Evolutionary conservation across 2,888 invertebrate genomes (phyloP), one percentile per base, ranked within the genome.

Genomic region (Steinernema scapterisci): DNA sequence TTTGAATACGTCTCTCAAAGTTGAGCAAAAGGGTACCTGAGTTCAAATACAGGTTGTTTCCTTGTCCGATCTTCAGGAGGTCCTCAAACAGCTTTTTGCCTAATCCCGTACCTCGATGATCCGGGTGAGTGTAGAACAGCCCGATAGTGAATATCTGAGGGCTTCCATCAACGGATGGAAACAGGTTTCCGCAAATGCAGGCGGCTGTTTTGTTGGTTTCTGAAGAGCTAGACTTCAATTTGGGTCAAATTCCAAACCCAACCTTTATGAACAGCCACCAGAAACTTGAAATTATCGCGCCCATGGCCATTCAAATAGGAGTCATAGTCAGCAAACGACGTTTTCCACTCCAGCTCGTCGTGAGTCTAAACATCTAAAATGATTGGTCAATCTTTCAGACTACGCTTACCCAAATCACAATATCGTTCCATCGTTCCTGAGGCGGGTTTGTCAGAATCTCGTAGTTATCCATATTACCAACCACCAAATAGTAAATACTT

Each of bases 51-150:
- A 54, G 3, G 16, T 54, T 54, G 23, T 23, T 23, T 25, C 1
- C 23, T 23, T 54, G 3, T 6, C n/a, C 19, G 6, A 21, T 54
- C 6, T 6, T 21, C 6, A 23, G 6, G 54, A 54, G 54, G 23
- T 54, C n/a, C 7, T 25, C 25, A 16, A 54, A 54, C 23, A 54
- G 21, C 21, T 54, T 54, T 16, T 25, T 9, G 13, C 54, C 54
- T 3, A 54, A 25, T 25, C 54, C 54, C 3, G 6, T 23, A 5
- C 23, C 21, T 5, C 54, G 54, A 23, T 54, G 54, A 5, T 21
- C 54, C 11, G 54, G 54, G 25, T 54, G 54, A 5, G 54, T 54
- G 54, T 54, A 54, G 54, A 25, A 54, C 54, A 54, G 21, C 5
- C 54, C 54, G 6, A 54, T 54, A 6, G 54, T 54, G 25, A 54